Percentiles rank a stretch among this genome's conserved stretches.
Evolutionary conservation across 2,888 invertebrate species (phyloP).

Genomic region (Neoitamus cyanurus): DNA sequence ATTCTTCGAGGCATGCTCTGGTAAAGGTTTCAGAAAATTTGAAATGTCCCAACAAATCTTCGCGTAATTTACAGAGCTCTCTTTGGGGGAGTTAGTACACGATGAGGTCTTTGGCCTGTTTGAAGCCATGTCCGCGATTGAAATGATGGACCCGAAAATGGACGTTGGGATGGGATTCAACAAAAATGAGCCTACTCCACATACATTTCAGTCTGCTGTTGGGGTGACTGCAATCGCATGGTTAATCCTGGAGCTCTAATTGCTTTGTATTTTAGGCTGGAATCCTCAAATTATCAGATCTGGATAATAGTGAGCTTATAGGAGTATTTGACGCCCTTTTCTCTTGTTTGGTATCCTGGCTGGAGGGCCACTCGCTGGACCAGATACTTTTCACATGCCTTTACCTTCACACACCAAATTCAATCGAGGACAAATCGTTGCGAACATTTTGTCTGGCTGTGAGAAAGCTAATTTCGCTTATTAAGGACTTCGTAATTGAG

Average conservation of each 20-base stretch:
- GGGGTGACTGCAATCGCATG: too few relatives aligned
- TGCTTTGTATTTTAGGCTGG: slow-evolving; percentile 72
- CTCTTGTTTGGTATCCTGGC: slow-evolving; percentile 95
- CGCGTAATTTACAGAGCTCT: slow-evolving; percentile 71
- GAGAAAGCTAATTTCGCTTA: slow-evolving; percentile 89
- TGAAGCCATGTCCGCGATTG: slow-evolving; percentile 99
- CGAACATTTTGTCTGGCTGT: slow-evolving; percentile 88
- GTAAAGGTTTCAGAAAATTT: slow-evolving; percentile 59
- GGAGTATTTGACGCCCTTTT: slow-evolving; percentile 94
- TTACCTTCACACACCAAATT: slow-evolving; percentile 90
- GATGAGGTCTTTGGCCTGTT: slow-evolving; percentile 92
- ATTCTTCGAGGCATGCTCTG: slow-evolving; percentile 73
- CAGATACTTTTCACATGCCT: slow-evolving; percentile 98
- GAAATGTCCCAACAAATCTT: neutral
- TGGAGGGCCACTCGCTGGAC: slow-evolving; percentile 95
- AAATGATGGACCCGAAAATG: slow-evolving; percentile 99
- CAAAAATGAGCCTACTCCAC: slow-evolving; percentile 83
- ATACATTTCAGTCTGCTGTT: slow-evolving; percentile 88
- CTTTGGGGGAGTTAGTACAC: slow-evolving; percentile 90
- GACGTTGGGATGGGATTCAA: slow-evolving; percentile 98
- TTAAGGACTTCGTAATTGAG: slow-evolving; percentile 90
- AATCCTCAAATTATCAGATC: slow-evolving; percentile 78
- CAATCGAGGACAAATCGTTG: slow-evolving; percentile 83
- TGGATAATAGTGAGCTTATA: slow-evolving; percentile 84
- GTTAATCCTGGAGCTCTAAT: neutral